phyloP scores from a whole-genome alignment of 2,888 invertebrate species.

The Pollenia labialis region DNA sequence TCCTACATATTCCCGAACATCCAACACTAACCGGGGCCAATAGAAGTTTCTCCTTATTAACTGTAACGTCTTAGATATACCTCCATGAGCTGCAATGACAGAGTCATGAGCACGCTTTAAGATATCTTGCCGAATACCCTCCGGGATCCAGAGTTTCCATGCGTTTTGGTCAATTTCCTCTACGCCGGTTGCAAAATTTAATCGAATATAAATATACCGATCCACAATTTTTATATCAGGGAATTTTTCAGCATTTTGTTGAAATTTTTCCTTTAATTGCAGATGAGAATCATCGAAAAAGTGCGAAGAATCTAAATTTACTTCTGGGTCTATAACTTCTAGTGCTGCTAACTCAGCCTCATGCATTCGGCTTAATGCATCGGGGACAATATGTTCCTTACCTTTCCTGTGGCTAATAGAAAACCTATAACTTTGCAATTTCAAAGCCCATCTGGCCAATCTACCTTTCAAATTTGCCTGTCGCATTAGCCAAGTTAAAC shows the following conservation, averaged over 20 bases:
- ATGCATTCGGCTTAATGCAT: conserved; percentile 24
- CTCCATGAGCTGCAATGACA: not conserved
- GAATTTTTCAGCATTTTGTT: not conserved
- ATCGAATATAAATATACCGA: conserved; percentile 4
- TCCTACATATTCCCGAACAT: not conserved
- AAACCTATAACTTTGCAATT: conserved; percentile 20
- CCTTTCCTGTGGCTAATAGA: conserved; percentile 29
- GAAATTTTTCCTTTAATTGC: not conserved
- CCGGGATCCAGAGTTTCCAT: conserved; percentile 71
- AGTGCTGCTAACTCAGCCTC: conserved; percentile 24
- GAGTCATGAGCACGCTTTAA: not conserved
- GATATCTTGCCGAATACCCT: not conserved
- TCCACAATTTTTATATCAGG: conserved; percentile 7
- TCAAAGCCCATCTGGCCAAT: conserved; percentile 26
- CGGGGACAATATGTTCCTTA: conserved; percentile 34
- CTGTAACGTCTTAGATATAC: not conserved
- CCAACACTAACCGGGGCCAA: not conserved
- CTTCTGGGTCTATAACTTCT: conserved; percentile 19
- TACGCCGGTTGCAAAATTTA: conserved; percentile 34
- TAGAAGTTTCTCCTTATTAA: not conserved
- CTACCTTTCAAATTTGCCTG: conserved; percentile 26
- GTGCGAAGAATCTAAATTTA: conserved; percentile 24
- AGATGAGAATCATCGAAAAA: not conserved
- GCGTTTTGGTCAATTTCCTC: conserved; percentile 13
- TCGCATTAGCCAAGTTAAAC: conserved; percentile 33